Conservation (phyloP, 2,113 vertebrate species). For the Varanus salvator region DNA sequence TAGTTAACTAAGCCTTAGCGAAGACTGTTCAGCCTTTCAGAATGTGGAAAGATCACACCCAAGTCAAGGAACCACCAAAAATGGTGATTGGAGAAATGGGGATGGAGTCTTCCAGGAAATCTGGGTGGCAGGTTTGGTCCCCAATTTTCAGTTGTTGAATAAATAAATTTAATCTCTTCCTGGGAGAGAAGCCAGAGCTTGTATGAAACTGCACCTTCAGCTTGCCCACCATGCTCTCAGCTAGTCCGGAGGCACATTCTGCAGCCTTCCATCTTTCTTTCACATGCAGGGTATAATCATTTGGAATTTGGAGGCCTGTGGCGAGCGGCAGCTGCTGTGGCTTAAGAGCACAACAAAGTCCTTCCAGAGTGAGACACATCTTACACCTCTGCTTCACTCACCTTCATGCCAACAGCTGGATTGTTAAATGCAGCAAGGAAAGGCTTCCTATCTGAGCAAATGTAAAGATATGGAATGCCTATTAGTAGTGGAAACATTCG, state of each 20-base stretch:
- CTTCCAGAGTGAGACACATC: not conserved
- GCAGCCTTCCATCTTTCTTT: not conserved
- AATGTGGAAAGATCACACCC: no score
- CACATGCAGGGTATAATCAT: no score
- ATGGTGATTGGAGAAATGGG: no score
- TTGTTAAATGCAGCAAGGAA: not conserved
- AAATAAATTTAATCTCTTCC: not conserved
- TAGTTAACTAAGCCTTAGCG: no score
- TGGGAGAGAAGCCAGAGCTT: not conserved
- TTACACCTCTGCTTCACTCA: not conserved
- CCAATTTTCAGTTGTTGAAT: no score
- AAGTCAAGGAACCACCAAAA: no score
- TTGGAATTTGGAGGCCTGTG: not conserved
- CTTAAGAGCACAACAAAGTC: not conserved
- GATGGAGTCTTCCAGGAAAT: no score
- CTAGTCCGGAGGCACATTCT: not conserved
- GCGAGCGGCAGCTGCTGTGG: not conserved
- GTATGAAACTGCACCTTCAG: not conserved
- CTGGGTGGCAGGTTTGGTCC: no score
- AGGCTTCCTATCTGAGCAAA: conserved; percentile 6
- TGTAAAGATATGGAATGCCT: conserved; percentile 14
- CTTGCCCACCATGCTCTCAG: not conserved
- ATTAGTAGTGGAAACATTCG: not conserved
- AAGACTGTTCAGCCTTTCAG: no score
- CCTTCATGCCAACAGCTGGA: not conserved